Percentiles rank a stretch among this genome's conserved stretches.
These are phyloP conservation scores for Apocheima hispidaria DNA, from an alignment of 2,888 invertebrate genomes.

Conservation along the genomic window DNA sequence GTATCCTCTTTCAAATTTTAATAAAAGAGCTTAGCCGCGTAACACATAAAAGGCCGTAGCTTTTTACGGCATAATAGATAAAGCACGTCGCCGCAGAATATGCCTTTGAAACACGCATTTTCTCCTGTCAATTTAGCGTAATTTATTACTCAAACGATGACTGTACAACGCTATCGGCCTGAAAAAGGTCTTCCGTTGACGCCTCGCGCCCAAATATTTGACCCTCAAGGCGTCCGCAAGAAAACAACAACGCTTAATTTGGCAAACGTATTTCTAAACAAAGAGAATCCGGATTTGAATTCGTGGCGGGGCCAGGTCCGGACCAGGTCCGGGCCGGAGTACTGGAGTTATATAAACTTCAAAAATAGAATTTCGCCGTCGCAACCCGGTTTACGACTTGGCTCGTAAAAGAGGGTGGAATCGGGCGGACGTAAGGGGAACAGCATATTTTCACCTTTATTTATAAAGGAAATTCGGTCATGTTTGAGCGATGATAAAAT, in stretches of 20 bases:
- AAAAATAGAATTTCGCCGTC: conserved; percentile 74
- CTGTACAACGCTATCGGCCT: conserved; percentile 52
- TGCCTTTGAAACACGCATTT: conserved; percentile 55
- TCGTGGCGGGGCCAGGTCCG: conserved; percentile 55
- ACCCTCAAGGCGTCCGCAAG: conserved; percentile 39
- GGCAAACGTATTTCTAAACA: conserved; percentile 54
- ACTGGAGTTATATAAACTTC: conserved; percentile 73
- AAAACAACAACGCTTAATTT: conserved; percentile 47
- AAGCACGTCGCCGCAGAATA: conserved; percentile 53
- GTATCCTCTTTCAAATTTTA: conserved; percentile 20
- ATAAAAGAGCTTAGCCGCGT: conserved; percentile 35
- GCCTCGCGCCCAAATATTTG: conserved; percentile 45
- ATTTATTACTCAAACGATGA: conserved; percentile 68
- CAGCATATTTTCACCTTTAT: conserved; percentile 72
- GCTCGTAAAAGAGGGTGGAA: conserved; percentile 69
- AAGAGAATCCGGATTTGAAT: conserved; percentile 65
- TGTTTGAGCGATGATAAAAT: conserved; percentile 54
- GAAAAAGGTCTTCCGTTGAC: conserved; percentile 51
- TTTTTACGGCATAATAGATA: conserved; percentile 53
- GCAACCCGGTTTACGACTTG: conserved; percentile 69
- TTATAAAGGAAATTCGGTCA: conserved; percentile 64
- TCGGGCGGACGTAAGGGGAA: conserved; percentile 57
- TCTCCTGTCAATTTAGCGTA: conserved; percentile 60
- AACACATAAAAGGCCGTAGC: conserved; percentile 44
- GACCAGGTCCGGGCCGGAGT: conserved; percentile 12